phyloP scores from a whole-genome alignment of 1,140 invertebrate genomes.

The Geopemphigus sp. region DNA sequence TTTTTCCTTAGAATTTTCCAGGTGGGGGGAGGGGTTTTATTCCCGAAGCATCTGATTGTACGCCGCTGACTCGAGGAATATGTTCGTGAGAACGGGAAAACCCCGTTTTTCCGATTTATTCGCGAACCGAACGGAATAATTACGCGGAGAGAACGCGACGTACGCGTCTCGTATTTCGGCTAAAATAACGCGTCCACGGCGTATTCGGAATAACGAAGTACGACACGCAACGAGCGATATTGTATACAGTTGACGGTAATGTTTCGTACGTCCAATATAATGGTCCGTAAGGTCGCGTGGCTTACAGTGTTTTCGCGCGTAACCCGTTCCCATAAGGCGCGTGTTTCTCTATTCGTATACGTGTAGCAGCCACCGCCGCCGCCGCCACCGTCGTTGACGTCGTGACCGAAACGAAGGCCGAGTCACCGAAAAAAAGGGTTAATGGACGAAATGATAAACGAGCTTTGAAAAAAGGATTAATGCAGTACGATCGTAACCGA shows the following conservation, averaged over 20 bases:
- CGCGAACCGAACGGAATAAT: no score
- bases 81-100: no score
- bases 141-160: no score
- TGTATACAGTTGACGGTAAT: no score
- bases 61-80: no score
- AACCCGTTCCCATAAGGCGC: slow-evolving; percentile 37
- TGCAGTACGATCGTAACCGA: slow-evolving; percentile 29
- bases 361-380: no score
- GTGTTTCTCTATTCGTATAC: background rate
- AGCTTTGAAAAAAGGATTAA: slow-evolving; percentile 45
- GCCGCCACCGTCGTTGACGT: background rate
- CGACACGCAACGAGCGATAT: no score
- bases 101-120: no score
- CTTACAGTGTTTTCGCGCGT: slow-evolving; percentile 18
- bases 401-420: slow-evolving; percentile 46
- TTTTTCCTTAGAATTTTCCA: no score
- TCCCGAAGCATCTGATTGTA: no score
- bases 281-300: slow-evolving; percentile 8
- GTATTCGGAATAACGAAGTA: background rate
- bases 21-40: no score
- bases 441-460: slow-evolving; percentile 49
- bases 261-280: background rate
- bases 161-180: background rate
- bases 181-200: background rate
- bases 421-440: slow-evolving; percentile 37